Base-by-base conservation (phyloP, 1,140 invertebrate species). In the Eumaeus atala region DNA sequence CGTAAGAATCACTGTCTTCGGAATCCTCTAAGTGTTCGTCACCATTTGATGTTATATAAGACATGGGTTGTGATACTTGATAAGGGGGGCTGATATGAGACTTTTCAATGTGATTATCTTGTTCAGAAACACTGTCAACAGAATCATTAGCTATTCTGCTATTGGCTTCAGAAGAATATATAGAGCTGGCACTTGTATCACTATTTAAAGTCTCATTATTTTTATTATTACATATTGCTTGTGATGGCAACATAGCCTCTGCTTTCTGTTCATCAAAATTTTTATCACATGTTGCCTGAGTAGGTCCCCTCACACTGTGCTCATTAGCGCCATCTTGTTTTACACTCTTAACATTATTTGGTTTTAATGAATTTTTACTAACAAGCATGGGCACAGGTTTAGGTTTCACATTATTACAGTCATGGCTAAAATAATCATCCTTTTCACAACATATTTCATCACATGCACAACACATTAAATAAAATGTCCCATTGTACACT, bases 391-490 rank as follows among this genome's bases (percentile, higher is more conserved):
- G 84, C 58, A 84, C 81, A 62, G 84, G 81, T 74, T 76, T 87
- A 9, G 81, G 81, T 54, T 78, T 87, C 21, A 84, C 61, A 72
- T 84, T 84, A 56, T 84, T 77, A 78, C 93, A 95, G 67, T 90
- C 89, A 67, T 95, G 93, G 67, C 91, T 89, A 53, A 90, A 91
- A 83, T 93, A 94, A 67, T 93, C 90, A 70, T 93, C 91, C 58
- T 90, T 90, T 63, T 93, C 92, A 40, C 88, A 90, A 70, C 93
- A 94, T 7, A 92, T 90, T 65, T 91, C 90, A 75, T 93, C 92
- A 87, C 94, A 95, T 33, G 89, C 90, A 88, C 93, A 94, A 77
- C 93, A 95, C 78, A 93, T 91, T 60, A 95, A 78, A 85, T 91
- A 94, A 77, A 92, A 92, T 0, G 91, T 90, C 40, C 91, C 91